Evolutionary conservation across 2,888 invertebrate species (phyloP), one percentile per base, ranked within the genome.

Genomic region (Seladonia tumulorum): DNA sequence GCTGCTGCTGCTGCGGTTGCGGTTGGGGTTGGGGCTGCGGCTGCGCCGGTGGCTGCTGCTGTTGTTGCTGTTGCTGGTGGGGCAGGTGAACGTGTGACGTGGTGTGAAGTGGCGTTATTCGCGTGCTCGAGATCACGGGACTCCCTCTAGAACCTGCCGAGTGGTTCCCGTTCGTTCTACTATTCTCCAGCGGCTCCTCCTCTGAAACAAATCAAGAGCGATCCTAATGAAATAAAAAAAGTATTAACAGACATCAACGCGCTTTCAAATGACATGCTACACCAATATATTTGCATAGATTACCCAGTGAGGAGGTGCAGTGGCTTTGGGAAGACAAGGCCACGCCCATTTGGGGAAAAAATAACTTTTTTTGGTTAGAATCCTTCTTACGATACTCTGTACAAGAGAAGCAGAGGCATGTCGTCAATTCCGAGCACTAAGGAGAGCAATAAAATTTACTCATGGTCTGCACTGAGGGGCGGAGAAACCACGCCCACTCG

Each of bases 121-220:
- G 90, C 57, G 92, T 87, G 88, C 89, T 93, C 82, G 93, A 89
- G 90, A 93, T 93, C 88, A 93, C 93, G 71, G 93, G 95, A 93
- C 93, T 94, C 60, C 91, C 91, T 35, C 93, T 91, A 5, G 92
- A 89, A 49, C 87, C 89, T 53, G 90, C 90, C 77, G 93, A 91
- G 87, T 93, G 93, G 89, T 91, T 94, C 60, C 94, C 94, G 81
- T 95, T 94, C 68, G 92, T 93, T 79, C 91, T 93, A 76, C 79
- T 93, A 39, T 91, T 93, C 80, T 94, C 93, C 89, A 94, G 75
- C 77, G 95, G 95, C 76, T 95, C 95, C 87, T 95, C 95, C 86
- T 95, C 95, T 95, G 94, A 5, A 93, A 94, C 60, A 60, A 16
- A 60, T 25, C 25, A n/a, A n/a, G 14, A n/a, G 5, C 25, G 25